Conservation (phyloP, 2,113 vertebrate species). For the Carollia perspicillata region DNA sequence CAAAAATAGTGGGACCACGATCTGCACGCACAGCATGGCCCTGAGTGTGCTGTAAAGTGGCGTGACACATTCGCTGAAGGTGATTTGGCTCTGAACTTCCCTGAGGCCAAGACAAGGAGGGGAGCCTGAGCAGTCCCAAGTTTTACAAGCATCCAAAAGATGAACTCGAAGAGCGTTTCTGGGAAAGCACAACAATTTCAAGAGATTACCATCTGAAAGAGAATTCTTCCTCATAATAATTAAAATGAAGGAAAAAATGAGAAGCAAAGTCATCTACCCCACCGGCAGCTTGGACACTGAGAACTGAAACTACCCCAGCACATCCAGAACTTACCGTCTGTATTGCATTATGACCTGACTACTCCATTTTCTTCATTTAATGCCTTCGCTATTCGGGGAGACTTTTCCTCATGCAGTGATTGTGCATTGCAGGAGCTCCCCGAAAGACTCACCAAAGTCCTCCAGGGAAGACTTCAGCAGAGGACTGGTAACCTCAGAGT, state of each 20-base stretch:
- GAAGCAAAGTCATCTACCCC: background rate
- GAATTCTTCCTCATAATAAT: background rate
- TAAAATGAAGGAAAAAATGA: background rate
- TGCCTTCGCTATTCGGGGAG: background rate
- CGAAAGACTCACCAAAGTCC: too few species aligned
- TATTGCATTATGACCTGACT: background rate
- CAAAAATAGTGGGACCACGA: background rate
- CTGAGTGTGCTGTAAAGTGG: rapidly evolving
- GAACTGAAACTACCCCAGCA: background rate
- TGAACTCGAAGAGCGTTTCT: background rate
- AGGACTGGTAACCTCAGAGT: background rate
- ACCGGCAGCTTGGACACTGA: background rate
- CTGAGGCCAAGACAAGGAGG: background rate
- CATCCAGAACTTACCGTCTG: background rate
- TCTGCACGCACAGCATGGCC: background rate
- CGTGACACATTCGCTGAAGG: too few species aligned
- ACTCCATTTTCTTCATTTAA: background rate
- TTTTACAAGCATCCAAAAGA: background rate
- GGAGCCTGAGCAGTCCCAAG: background rate
- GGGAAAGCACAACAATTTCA: background rate
- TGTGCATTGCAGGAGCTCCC: background rate
- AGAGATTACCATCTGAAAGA: background rate
- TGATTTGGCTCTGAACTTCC: background rate
- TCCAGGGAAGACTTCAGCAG: background rate
- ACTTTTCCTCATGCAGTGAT: background rate